Conservation (phyloP, 1,140 invertebrate species). For the Ceratina australensis region DNA sequence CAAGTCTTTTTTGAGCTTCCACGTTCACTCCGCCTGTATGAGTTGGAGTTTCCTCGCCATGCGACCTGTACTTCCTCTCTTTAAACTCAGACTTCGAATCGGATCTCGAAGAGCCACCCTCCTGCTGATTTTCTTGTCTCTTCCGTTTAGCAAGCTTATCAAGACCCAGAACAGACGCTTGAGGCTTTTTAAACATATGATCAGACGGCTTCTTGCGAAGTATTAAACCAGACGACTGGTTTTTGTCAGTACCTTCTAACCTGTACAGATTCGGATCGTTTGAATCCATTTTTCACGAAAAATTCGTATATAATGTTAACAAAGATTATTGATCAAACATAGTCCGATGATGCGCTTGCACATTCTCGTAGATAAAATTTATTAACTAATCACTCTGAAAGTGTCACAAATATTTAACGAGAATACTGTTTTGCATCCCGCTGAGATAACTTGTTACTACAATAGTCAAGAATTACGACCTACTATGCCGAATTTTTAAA, state of each 20-base stretch:
- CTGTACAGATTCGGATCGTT: constrained; percentile 84
- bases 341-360: too few species aligned
- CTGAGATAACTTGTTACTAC: too few species aligned
- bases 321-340: too few species aligned
- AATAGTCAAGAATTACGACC: too few species aligned
- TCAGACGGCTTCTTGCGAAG: constrained; percentile 88
- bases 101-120: constrained; percentile 63
- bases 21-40: constrained; percentile 94
- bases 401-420: too few species aligned
- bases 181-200: constrained; percentile 88
- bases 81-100: constrained; percentile 69
- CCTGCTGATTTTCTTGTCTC: constrained; percentile 80
- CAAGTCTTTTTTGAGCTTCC: constrained; percentile 86
- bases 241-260: constrained; percentile 88
- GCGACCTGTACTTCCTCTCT: constrained; percentile 86
- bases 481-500: too few species aligned
- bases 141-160: constrained; percentile 92
- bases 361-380: too few species aligned
- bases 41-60: constrained; percentile 93
- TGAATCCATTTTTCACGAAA: constrained; percentile 39
- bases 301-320: not conserved
- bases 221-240: constrained; percentile 89
- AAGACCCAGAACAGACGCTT: constrained; percentile 90
- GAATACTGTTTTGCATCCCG: too few species aligned
- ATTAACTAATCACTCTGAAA: too few species aligned